Evolutionary conservation across 1,140 invertebrate genomes (phyloP), one percentile per base, ranked within the genome.

Genomic region (Trachelipus rathkii): DNA sequence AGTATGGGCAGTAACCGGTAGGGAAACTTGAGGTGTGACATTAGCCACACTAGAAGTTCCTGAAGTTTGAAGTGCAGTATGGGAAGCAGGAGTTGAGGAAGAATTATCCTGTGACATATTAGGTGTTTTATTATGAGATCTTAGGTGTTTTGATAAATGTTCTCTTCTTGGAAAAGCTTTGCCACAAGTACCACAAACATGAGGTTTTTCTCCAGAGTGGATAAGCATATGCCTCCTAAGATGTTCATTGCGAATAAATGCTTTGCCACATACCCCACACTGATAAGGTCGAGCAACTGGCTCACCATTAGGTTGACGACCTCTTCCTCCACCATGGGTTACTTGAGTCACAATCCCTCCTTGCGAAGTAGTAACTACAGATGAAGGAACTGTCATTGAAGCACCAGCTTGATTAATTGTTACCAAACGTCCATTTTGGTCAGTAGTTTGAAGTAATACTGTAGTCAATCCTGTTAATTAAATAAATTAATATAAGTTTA

Each of bases 211-310:
- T n/a, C 81, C 81, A 13, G 81, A 80, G 66, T 82, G 81, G 9
- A 78, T 82, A 43, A 80, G 75, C 24, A 80, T 77, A 44, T 82
- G 81, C 23, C 81, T 75, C 44, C 81, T 76, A 15, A 82, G 73
- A 67, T 82, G 81, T 66, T 82, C 81, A 45, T 80, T 78, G n/a
- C 81, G 78, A 50, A 95, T 95, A 83, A 95, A 95, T 0, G 93
- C 94, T 84, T 92, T 91, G 6, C 91, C 92, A 82, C 95, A 97
- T 43, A 91, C 89, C 23, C 90, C 81, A 71, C 81, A 82, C 78
- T 80, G 81, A 74, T 82, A 80, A 13, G 78, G 81, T 0, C 80
- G 77, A 24, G 77, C 77, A 15, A 78, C 80, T 4, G 80, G 80
- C 73, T 81, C 80, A 15, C 80, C 80, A 53, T 78, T 74, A 21